Evolutionary conservation across 1,140 invertebrate genomes (phyloP), one percentile per base, ranked within the genome.

Genomic region (Triops cancriformis): DNA sequence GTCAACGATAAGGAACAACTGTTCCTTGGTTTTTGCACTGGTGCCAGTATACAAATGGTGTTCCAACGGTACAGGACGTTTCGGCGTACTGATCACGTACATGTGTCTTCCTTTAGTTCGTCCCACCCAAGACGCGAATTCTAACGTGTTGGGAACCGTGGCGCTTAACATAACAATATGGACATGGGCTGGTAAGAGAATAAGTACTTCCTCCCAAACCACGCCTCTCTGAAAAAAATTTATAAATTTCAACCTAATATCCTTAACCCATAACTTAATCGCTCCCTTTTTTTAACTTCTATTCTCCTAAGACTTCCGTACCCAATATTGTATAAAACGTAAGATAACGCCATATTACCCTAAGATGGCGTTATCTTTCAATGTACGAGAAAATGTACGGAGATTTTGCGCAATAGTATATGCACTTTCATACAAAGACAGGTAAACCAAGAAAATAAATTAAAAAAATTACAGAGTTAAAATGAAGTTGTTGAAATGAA

Each of bases 201-300:
- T 99, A 0, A 99, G 87, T 1, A 97, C 96, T 86, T 99, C 97
- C 86, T 99, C 98, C 98, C 98, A 99, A 1, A 99, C 98, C 82
- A 99, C 96, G 23, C 98, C 98, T 81, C 98, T 87, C 89, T 94
- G 80, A 64, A 86, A 72, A 26, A 27, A 72, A 3, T 72, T n/a
- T n/a, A n/a, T n/a, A n/a, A n/a, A n/a, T n/a, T n/a, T n/a, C n/a
- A n/a, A n/a, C n/a, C n/a, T n/a, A n/a, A n/a, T n/a, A n/a, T n/a
- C n/a, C n/a, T n/a, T n/a, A n/a, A n/a, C n/a, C n/a, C n/a, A n/a
- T n/a, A n/a, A n/a, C n/a, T n/a, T n/a, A n/a, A n/a, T n/a, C n/a
- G n/a, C n/a, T n/a, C n/a, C n/a, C n/a, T n/a, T n/a, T n/a, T n/a
- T n/a, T n/a, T n/a, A n/a, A n/a, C n/a, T n/a, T n/a, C n/a, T n/a